Evolutionary conservation across 2,113 vertebrate genomes (phyloP).

Genomic region (Pteronura brasiliensis): DNA sequence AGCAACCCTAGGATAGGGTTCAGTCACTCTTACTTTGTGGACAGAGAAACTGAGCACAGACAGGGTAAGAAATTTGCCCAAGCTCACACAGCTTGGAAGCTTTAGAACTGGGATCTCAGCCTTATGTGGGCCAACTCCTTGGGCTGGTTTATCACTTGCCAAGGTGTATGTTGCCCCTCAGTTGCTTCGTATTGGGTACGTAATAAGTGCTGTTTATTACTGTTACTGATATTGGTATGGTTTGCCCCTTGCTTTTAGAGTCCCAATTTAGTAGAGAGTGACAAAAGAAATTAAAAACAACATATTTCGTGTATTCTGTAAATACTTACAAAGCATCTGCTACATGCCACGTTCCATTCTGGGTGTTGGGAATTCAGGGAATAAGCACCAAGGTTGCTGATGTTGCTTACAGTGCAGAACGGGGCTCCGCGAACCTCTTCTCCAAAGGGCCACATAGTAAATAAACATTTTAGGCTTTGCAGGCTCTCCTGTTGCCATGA

Average conservation of each 20-base stretch:
- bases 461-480: background rate
- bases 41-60: background rate
- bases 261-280: background rate
- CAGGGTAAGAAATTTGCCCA: background rate
- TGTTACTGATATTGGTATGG: background rate
- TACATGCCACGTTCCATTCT: background rate
- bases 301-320: background rate
- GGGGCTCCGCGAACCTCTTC: background rate
- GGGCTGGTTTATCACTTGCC: background rate
- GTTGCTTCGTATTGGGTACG: background rate
- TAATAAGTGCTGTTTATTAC: background rate
- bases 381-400: background rate
- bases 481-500: background rate
- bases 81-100: background rate
- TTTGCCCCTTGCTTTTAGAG: background rate
- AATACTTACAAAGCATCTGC: background rate
- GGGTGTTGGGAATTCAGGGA: background rate
- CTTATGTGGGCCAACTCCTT: background rate
- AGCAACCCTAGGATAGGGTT: background rate
- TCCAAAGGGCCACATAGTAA: background rate
- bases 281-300: background rate
- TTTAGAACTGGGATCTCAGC: background rate
- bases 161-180: background rate
- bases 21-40: background rate
- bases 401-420: background rate